These are phyloP conservation scores for Neuroterus valhalla DNA, from an alignment of 1,140 invertebrate species.

Conservation along the genomic window DNA sequence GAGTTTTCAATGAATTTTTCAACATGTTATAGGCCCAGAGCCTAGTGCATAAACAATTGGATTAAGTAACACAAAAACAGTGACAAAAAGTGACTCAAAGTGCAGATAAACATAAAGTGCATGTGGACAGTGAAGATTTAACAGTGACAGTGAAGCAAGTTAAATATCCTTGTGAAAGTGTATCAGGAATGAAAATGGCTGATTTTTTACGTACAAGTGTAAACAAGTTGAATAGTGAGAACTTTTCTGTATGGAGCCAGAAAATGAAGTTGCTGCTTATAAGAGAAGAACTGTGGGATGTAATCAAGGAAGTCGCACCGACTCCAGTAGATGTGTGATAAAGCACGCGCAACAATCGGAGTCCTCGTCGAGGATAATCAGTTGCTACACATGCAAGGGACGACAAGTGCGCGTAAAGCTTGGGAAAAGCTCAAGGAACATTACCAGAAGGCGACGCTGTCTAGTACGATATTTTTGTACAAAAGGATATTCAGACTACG, in stretches of 20 bases:
- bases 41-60: not conserved
- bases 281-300: too few relatives aligned
- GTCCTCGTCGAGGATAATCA: conserved; percentile 44
- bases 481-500: conserved; percentile 32
- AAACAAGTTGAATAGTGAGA: conserved; percentile 42
- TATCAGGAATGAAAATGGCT: not conserved
- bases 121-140: not conserved
- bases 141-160: not conserved
- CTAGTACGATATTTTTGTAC: conserved; percentile 23
- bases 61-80: not conserved
- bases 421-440: conserved; percentile 36
- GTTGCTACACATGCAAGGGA: conserved; percentile 32
- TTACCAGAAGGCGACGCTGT: conserved; percentile 32
- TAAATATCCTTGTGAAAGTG: not conserved
- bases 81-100: not conserved
- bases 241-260: conserved; percentile 45
- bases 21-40: not conserved
- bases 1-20: too few relatives aligned
- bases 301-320: conserved; percentile 21
- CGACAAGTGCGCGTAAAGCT: not conserved
- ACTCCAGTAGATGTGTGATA: not conserved
- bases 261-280: conserved; percentile 50
- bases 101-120: not conserved
- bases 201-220: conserved; percentile 21
- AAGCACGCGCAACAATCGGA: conserved; percentile 42